Evolutionary conservation across 2,888 invertebrate species (phyloP), one percentile per base, ranked within the genome.

Genomic region (Hartigia nigra): DNA sequence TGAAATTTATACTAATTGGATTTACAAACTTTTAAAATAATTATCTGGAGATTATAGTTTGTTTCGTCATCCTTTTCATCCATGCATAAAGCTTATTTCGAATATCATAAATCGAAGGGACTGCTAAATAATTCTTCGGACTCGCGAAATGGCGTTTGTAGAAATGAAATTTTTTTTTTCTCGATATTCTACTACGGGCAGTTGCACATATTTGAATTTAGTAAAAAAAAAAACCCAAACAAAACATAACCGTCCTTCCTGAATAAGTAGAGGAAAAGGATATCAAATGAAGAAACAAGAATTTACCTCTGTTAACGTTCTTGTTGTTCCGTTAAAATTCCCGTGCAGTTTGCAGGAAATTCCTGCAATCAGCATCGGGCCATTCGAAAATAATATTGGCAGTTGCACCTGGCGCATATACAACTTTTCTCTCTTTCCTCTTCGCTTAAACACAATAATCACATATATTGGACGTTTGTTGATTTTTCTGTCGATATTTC

Each of bases 361-460:
- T 31, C 34, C 31, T 72, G 31, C 4, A 1, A 31, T 72, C 31
- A 12, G 31, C 72, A 14, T 31, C 12, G 72, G 34, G 4, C 12
- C 23, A 12, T 72, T 72, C 4, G 72, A 9, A 72, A 72, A 31
- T 72, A 72, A 72, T 34, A 72, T 72, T 55, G 14, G 12, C 72
- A 34, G 23, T 32, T 34, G 12, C 72, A 72, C 32, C 31, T 72
- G 72, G 31, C 72, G 23, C 72, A 14, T 14, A 14, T 12, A 14
- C 72, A 14, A 70, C 14, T 12, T 32, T 72, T 11, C 72, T 12
- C 31, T 23, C 23, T 23, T 55, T 14, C 32, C 14, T 34, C n/a
- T 34, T 34, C 12, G 31, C 72, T 31, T 72, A 72, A 72, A 72
- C 31, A 72, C 72, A 72, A 31, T 72, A 72, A 72, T 72, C 31